phyloP scores from a whole-genome alignment of 2,797 vertebrate species.

The Borostomias antarcticus region DNA sequence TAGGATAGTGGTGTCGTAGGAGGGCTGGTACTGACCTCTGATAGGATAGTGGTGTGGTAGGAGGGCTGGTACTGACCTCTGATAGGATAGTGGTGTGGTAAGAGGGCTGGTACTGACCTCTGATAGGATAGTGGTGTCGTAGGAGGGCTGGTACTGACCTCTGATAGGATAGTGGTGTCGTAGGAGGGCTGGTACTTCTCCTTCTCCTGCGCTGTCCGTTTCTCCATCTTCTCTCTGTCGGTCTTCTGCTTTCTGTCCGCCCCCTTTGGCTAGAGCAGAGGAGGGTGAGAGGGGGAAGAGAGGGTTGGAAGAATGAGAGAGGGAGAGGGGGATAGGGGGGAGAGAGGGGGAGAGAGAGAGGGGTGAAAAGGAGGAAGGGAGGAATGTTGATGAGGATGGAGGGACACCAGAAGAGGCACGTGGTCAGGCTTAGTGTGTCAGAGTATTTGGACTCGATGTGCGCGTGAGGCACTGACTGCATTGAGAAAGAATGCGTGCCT shows the following conservation, averaged over 20 bases:
- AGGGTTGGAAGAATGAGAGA: not conserved
- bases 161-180: constrained; percentile 81
- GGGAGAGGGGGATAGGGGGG: not conserved
- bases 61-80: too few species aligned
- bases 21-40: too few species aligned
- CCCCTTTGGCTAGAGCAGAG: constrained; percentile 81
- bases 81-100: too few species aligned
- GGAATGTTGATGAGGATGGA: not conserved
- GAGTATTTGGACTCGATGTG: not conserved
- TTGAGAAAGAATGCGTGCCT: too few species aligned
- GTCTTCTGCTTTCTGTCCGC: constrained; percentile 87
- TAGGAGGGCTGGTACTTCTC: constrained; percentile 86
- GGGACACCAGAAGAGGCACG: not conserved
- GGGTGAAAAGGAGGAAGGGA: not conserved
- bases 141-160: too few species aligned
- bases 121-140: too few species aligned
- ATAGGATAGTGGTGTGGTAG: too few species aligned
- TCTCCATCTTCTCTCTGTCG: constrained; percentile 86
- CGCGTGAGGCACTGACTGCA: too few species aligned
- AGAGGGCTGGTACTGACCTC: too few species aligned
- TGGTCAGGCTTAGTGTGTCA: not conserved
- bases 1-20: too few species aligned
- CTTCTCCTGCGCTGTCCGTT: constrained; percentile 81
- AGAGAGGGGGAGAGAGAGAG: not conserved
- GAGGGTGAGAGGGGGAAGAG: not conserved